Evolutionary conservation across 2,113 vertebrate genomes (phyloP).

Genomic region (Dendrocopos noguchii): DNA sequence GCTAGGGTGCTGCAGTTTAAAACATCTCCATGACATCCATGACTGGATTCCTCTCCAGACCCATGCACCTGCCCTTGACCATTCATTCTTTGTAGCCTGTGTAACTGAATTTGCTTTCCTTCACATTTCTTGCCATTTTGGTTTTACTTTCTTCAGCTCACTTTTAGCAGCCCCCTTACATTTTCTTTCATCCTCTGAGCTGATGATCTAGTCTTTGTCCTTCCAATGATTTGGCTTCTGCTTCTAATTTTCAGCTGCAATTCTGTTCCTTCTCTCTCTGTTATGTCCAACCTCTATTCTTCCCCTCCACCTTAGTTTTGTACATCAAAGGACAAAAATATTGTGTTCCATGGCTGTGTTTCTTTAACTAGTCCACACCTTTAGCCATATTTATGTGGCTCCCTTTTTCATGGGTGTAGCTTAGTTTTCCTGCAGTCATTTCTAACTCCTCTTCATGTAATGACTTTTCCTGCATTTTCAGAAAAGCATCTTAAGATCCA

Average conservation of each 20-base stretch:
- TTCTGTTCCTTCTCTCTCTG: background rate
- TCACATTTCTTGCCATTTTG: background rate
- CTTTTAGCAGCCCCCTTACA: background rate
- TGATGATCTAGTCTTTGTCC: background rate
- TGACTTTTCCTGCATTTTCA: background rate
- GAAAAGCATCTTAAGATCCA: background rate
- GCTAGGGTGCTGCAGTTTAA: background rate
- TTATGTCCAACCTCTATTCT: background rate
- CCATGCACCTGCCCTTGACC: background rate
- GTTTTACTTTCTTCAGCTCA: background rate
- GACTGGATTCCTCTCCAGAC: background rate
- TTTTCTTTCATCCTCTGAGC: background rate
- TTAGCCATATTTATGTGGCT: background rate
- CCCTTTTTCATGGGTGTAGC: background rate
- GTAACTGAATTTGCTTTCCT: background rate
- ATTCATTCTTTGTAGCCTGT: background rate
- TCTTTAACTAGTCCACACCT: background rate
- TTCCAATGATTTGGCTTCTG: background rate
- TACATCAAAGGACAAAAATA: background rate
- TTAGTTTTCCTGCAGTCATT: background rate
- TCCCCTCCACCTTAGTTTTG: background rate
- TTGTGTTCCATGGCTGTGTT: background rate
- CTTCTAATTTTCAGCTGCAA: background rate
- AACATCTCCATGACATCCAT: rapidly evolving
- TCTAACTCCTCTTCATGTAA: background rate